Evolutionary conservation across 1,140 invertebrate genomes (phyloP), one percentile per base, ranked within the genome.

Genomic region (Lepidurus couesii): DNA sequence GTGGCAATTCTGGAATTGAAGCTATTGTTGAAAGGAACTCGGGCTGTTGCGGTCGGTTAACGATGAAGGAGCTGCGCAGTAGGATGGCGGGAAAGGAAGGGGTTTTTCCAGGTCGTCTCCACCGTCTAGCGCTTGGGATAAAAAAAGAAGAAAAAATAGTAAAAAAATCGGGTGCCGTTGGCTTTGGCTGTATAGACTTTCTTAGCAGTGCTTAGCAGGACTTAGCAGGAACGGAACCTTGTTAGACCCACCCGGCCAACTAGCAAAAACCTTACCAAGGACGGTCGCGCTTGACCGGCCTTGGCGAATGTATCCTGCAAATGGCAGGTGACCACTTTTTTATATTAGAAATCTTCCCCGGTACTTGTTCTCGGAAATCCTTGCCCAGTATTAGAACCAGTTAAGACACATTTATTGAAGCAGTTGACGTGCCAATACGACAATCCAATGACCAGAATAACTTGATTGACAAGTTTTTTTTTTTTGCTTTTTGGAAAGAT

Each of bases 311-410:
- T 13, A 65, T 44, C 75, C 47, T 76, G 13, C 24, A 11, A 43
- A 7, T 44, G 24, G 34, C n/a, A 43, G 75, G 44, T 45, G 75
- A 13, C 44, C 44, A 21, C 42, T 44, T 76, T 76, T 47, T n/a
- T 43, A 1, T n/a, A 21, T 34, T 47, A n/a, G 42, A 43, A 74
- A 53, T 78, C 77, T 77, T 26, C 24, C 47, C 21, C 16, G 47
- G 75, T n/a, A 44, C 34, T 24, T 45, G 42, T 77, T 77, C 75
- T 77, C 13, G 9, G 75, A 77, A 77, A 77, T 26, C 75, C 43
- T 47, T 47, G 44, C 44, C 26, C 42, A 16, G 43, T 21, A 24
- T 34, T 34, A 4, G 2, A 34, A 34, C 34, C 34, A 34, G 34
- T 34, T 3, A 34, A 34, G 34, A 34, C 34, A 34, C 6, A 13